phyloP scores from a whole-genome alignment of 2,113 vertebrate species.

The Phocoena phocoena region DNA sequence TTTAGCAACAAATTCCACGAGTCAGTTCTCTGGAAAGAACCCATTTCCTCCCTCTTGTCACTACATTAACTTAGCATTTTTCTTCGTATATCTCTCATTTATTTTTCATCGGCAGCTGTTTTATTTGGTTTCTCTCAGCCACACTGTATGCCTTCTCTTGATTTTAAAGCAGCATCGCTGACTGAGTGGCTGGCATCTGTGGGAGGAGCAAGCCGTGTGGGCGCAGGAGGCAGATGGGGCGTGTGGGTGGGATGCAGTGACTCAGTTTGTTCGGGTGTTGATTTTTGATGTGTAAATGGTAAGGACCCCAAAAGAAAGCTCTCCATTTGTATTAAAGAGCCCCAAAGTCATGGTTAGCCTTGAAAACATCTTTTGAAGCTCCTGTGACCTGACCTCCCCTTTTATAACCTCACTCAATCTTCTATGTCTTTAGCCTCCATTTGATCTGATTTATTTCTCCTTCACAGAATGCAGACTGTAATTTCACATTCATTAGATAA shows the following conservation, averaged over 20 bases:
- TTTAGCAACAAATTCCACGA: conserved; percentile 16
- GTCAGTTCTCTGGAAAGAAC: not conserved
- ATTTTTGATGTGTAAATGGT: conserved; percentile 52
- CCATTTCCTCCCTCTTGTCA: too few relatives aligned
- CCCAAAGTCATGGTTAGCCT: not conserved
- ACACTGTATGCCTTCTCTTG: not conserved
- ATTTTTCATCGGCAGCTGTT: not conserved
- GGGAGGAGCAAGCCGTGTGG: conserved; percentile 22
- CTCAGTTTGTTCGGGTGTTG: conserved; percentile 57
- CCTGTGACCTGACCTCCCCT: not conserved
- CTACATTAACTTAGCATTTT: conserved; percentile 17
- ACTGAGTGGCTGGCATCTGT: conserved; percentile 29
- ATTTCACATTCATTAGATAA: not conserved
- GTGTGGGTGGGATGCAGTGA: conserved; percentile 35
- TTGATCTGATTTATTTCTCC: not conserved
- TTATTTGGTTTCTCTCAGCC: not conserved
- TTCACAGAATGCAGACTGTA: not conserved
- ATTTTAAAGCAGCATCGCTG: conserved; percentile 32
- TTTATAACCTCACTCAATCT: not conserved
- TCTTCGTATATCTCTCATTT: not conserved
- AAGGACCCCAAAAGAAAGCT: conserved; percentile 49
- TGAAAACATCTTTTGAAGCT: not conserved
- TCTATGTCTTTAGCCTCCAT: not conserved
- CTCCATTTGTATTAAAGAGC: conserved; percentile 29
- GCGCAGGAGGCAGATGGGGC: conserved; percentile 51